Base-by-base conservation (phyloP, 2,797 vertebrate species). In the Aselliscus stoliczkanus region DNA sequence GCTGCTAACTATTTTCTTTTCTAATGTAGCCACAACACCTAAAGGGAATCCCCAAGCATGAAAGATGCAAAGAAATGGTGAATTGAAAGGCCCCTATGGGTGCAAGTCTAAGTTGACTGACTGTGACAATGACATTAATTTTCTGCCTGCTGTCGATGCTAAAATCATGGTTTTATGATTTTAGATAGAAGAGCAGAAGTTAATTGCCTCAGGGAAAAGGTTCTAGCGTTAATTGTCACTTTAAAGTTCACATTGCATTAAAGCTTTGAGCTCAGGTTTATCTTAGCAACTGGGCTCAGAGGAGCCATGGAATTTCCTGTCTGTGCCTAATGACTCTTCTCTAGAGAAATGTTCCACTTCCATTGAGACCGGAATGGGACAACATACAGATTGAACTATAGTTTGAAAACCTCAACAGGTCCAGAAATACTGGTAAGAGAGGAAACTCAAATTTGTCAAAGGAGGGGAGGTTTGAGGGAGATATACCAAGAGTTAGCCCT, bases 121-220 rank as follows among this genome's bases (percentile, higher is more conserved):
- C 92, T 81, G 18, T 91, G 94, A 96, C 25, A 64, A 96, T 96
- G 96, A 96, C 96, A 97, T 97, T 98, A 96, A 93, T 97, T 98
- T 98, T 96, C 97, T 94, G 64, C 81, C 90, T 84, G 44, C 90
- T 87, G 93, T 82, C 92, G 42, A 31, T 27, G n/a, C 60, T 83
- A 67, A 94, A 93, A 58, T 93, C 92, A 42, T 64, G 23, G 82
- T 70, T n/a, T n/a, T n/a, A n/a, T n/a, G n/a, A n/a, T n/a, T n/a
- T n/a, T 93, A 87, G 88, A 89, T n/a, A 96, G 92, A 90, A 95
- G 83, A 97, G 75, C 64, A 96, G 97, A 97, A 97, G 95, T 96
- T 98, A 98, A 98, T 98, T 98, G 97, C 97, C 89, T 97, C 90
- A 50, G 75, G 93, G 95, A 95, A 88, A 96, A 97, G 94, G 88